These are phyloP conservation scores for Atta cephalotes DNA, from an alignment of 1,140 invertebrate genomes.

Conservation along the genomic window DNA sequence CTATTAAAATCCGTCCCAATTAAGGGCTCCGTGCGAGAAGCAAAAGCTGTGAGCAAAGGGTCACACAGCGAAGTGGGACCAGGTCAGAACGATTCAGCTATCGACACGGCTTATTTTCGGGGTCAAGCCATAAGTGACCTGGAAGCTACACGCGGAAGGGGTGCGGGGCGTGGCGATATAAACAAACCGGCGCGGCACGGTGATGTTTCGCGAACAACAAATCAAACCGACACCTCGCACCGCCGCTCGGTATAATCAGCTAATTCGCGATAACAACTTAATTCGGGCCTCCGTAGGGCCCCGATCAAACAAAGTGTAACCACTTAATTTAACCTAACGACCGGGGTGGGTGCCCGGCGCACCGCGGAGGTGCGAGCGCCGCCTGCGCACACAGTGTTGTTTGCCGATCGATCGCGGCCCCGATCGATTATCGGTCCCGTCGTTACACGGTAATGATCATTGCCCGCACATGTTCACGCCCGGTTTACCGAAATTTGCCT, in stretches of 20 bases:
- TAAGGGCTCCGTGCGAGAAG: slow-evolving; percentile 44
- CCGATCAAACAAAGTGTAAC: slow-evolving; percentile 84
- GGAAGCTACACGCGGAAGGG: slow-evolving; percentile 59
- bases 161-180: slow-evolving; percentile 65
- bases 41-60: slow-evolving; percentile 41
- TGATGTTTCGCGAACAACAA: slow-evolving; percentile 79
- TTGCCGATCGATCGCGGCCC: slow-evolving; percentile 61
- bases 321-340: slow-evolving; percentile 80
- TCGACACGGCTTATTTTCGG: slow-evolving; percentile 66
- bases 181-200: slow-evolving; percentile 72
- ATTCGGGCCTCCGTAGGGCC: slow-evolving; percentile 79
- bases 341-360: slow-evolving; percentile 48
- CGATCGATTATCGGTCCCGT: slow-evolving; percentile 72
- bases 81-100: slow-evolving; percentile 49
- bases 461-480: slow-evolving; percentile 69
- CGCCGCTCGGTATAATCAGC: slow-evolving; percentile 78
- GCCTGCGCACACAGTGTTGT: slow-evolving; percentile 55
- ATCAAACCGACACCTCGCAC: slow-evolving; percentile 81
- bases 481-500: slow-evolving; percentile 65
- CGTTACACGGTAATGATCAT: slow-evolving; percentile 77
- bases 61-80: slow-evolving; percentile 67
- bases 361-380: slow-evolving; percentile 65
- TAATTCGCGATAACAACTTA: slow-evolving; percentile 84
- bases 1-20: slow-evolving; percentile 63
- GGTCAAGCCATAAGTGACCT: slow-evolving; percentile 72